Base-by-base conservation (phyloP, 2,888 invertebrate genomes). In the Gymnocheta viridis region DNA sequence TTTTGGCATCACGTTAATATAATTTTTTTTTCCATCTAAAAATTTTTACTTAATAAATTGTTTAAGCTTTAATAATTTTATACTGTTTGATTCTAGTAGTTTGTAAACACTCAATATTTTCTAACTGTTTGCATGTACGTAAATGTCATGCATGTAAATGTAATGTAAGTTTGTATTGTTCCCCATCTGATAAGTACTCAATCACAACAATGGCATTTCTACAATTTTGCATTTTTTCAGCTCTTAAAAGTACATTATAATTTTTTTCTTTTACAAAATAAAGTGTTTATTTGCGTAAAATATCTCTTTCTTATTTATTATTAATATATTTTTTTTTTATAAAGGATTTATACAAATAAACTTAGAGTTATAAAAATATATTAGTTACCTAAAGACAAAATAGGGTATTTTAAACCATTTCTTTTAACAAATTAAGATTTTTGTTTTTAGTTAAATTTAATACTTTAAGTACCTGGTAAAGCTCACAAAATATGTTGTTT, bases 151-250 rank as follows among this genome's bases (percentile, higher is more conserved):
- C 38, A 12, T 56, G 38, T 44, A 54, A 62, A 62, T 62, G 29
- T 78, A 70, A 56, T 44, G 47, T 82, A 66, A 74, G 79, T 82
- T 78, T 85, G 74, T 86, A 84, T 86, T 87, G 87, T 87, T 87
- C 85, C 86, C 85, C 83, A 86, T 85, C 86, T 87, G 86, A 86
- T 86, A 85, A 84, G 85, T 86, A 82, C 79, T 84, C 69, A 84
- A 84, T 81, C 84, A 84, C 84, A 84, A 77, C 77, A 73, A 69
- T 73, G 24, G 44, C 67, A 62, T 76, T 76, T 73, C 58, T 64
- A 35, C 35, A 67, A 66, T 54, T 41, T 62, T 35, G 19, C 19
- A n/a, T 72, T 17, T 58, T 44, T 82, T 47, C 24, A 72, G 44
- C 56, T 79, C 22, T 32, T 79, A 41, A 27, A 51, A 19, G 10